A percentile compares a stretch with the other conserved stretches of the same genome.
These are phyloP conservation scores for Colius striatus DNA, from an alignment of 2,113 vertebrate species.

Conservation along the genomic window DNA sequence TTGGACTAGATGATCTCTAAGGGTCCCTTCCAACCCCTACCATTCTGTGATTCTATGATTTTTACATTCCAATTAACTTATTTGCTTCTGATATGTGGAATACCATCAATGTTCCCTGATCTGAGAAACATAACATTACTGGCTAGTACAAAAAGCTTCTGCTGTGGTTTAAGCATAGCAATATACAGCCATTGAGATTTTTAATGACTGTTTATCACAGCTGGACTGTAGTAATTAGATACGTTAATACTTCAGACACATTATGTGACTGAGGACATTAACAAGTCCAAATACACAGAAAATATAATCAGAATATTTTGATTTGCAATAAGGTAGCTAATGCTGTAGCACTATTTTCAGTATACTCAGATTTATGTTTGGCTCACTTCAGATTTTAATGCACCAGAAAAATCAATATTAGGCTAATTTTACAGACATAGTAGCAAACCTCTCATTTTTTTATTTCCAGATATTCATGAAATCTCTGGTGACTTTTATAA, in stretches of 20 bases:
- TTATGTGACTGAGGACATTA: neutral
- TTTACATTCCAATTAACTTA: neutral
- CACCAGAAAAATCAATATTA: constrained; percentile 62
- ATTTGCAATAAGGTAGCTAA: constrained; percentile 36
- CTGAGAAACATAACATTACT: neutral
- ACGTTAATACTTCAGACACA: constrained; percentile 3
- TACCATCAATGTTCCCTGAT: neutral
- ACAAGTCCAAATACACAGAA: constrained; percentile 3
- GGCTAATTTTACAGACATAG: constrained; percentile 13
- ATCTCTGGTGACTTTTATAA: constrained; percentile 39
- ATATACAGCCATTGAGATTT: constrained; percentile 45
- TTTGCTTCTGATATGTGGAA: neutral
- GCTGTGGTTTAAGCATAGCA: constrained; percentile 44
- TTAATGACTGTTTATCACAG: constrained; percentile 61
- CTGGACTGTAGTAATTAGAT: constrained; percentile 45
- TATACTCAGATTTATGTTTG: constrained; percentile 34
- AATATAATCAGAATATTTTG: constrained; percentile 66
- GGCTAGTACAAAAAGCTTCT: constrained; percentile 39
- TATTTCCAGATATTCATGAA: constrained; percentile 45
- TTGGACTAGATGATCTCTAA: no score
- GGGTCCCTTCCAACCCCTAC: no score
- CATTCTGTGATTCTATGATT: no score
- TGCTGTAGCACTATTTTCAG: constrained; percentile 46
- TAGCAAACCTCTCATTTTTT: constrained; percentile 46
- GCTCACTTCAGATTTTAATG: constrained; percentile 63